These are phyloP conservation scores for Galerucella pusilla DNA, from an alignment of 2,888 invertebrate genomes.

Conservation along the genomic window DNA sequence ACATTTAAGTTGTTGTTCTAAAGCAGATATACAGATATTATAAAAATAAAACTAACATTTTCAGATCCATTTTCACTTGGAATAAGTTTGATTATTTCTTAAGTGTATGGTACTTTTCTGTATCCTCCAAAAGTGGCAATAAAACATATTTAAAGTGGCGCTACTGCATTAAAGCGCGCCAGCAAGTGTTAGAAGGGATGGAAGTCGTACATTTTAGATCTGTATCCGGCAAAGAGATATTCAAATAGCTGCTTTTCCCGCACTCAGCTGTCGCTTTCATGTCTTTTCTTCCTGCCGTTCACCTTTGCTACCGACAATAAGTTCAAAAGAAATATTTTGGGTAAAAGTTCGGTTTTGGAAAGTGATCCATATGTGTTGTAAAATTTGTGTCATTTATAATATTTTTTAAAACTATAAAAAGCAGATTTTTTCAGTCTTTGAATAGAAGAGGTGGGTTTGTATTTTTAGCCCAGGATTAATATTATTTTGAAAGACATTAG, in stretches of 20 bases:
- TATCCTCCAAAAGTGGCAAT: not conserved
- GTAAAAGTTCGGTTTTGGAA: constrained; percentile 5
- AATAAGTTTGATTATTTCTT: not conserved
- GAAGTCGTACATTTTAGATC: constrained; percentile 50
- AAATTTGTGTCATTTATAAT: not conserved
- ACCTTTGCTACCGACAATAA: constrained; percentile 3
- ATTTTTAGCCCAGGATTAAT: not conserved
- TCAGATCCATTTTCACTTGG: not conserved
- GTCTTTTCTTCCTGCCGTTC: constrained; percentile 30
- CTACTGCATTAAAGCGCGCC: constrained; percentile 32
- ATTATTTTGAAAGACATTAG: too few species aligned
- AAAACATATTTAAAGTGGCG: constrained; percentile 11
- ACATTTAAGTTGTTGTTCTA: too few species aligned
- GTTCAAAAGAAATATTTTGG: constrained; percentile 5
- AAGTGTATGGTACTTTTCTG: not conserved
- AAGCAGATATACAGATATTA: too few species aligned
- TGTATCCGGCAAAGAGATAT: constrained; percentile 43
- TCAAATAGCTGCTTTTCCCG: constrained; percentile 4
- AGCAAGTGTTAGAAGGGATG: constrained; percentile 54
- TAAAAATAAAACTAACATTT: too few species aligned
- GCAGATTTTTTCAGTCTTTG: not conserved
- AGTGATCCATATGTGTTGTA: not conserved
- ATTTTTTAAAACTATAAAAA: not conserved
- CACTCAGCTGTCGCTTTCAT: constrained; percentile 35
- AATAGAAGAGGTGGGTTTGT: not conserved